Base-by-base conservation (phyloP, 2,113 vertebrate species). In the Oreochromis spilurus region DNA sequence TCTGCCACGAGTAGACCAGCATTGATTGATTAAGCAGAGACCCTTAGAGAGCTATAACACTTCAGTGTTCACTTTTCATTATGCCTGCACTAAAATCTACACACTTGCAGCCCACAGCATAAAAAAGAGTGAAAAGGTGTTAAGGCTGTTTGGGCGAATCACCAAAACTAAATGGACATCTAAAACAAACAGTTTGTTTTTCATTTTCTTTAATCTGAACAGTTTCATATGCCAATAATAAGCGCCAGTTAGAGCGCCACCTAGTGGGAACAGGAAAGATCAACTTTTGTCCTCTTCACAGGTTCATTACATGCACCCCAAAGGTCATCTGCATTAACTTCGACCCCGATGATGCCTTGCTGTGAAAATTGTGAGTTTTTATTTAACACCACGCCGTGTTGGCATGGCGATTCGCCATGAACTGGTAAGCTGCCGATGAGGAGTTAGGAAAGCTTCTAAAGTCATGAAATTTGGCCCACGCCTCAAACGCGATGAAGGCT, bases 401-500 rank as follows among this genome's bases (percentile, higher is more conserved):
- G 6, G 31, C 19, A 8, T 38, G 62, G 34, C 0, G 17, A 38
- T 38, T 38, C 2, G 0, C 34, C 4, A 0, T 21, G 19, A 65
- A 65, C 4, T 1, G 31, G 34, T 4, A 38, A 13, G 34, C 10
- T 21, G 34, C 11, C 7, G 19, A 2, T 6, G 13, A 45, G 13
- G 7, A 9, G 38, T 38, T 16, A 21, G 38, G 13, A 72, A 72
- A 72, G 13, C 38, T 45, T 6, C 40, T 1, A 21, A 72, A 26
- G 7, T 43, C 62, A 55, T 12, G 5, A 26, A 55, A 55, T 12
- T 13, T 55, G 10, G 11, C 6, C 6, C 21, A 43, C 7, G 4
- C 12, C n/a, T 70, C 7, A 0, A 26, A 45, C 7, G 13, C 3
- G 0, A 45, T 26, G 38, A 45, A 4, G 5, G 65, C 7, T 45